These are phyloP conservation scores for Beroe forskalii DNA, from an alignment of 37 sponge, comb jelly and placozoan species.

Conservation along the genomic window DNA sequence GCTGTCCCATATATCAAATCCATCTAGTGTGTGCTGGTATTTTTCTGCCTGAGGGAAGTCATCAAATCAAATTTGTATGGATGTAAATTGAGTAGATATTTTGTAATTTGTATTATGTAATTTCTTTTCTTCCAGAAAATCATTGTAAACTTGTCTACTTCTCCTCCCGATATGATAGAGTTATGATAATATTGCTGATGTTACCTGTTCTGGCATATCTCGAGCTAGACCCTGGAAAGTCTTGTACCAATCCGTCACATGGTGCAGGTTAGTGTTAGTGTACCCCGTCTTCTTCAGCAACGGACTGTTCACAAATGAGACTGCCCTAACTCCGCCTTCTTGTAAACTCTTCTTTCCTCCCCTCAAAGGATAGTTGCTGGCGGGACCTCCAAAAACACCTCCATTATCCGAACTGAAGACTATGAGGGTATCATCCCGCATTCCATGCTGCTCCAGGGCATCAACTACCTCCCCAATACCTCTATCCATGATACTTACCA, in stretches of 20 bases:
- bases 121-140: no score
- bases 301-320: slow-evolving; percentile 5
- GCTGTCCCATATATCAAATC: not conserved
- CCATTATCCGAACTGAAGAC: slow-evolving; percentile 34
- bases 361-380: slow-evolving; percentile 26
- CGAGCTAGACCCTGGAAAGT: slow-evolving; percentile 32
- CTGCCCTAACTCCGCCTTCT: slow-evolving; percentile 43
- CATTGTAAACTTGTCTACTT: no score
- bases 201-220: not conserved
- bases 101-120: no score
- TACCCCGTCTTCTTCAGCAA: slow-evolving; percentile 13
- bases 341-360: slow-evolving; percentile 29
- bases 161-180: no score
- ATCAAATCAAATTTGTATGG: no score
- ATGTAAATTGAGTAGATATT: no score
- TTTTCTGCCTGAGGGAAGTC: not conserved
- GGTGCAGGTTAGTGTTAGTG: slow-evolving; percentile 42
- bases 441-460: not conserved
- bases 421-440: slow-evolving; percentile 30
- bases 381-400: not conserved
- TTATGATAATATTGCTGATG: no score
- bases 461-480: slow-evolving; percentile 13
- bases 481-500: slow-evolving; percentile 27
- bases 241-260: slow-evolving; percentile 47
- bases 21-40: not conserved